Conservation (phyloP, 2,797 vertebrate genomes). For the Echiichthys vipera region DNA sequence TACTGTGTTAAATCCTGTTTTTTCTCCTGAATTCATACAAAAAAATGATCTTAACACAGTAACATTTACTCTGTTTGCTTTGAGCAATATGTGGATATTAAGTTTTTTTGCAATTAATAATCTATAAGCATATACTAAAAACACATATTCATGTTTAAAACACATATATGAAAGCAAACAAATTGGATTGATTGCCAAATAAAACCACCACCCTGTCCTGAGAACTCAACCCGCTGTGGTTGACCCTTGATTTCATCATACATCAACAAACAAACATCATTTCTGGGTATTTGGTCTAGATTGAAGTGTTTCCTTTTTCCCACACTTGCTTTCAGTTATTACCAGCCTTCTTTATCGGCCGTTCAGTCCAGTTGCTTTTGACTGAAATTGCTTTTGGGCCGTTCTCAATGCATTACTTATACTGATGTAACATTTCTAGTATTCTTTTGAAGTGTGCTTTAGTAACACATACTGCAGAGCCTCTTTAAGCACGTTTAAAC, state of each 20-base stretch:
- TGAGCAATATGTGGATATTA: not conserved
- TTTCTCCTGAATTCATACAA: not conserved
- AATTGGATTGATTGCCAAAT: not conserved
- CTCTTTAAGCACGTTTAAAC: not conserved
- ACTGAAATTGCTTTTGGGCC: no score
- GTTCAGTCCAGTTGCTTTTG: no score
- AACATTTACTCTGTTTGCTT: no score
- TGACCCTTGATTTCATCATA: conserved; percentile 27
- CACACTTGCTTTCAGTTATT: conserved; percentile 37
- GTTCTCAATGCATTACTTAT: not conserved
- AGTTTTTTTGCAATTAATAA: not conserved
- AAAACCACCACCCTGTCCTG: not conserved
- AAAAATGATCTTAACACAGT: no score
- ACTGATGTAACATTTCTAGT: not conserved
- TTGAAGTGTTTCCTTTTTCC: conserved; percentile 44
- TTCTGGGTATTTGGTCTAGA: conserved; percentile 32
- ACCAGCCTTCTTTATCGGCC: not conserved
- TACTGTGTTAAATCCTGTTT: not conserved
- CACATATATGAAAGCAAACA: not conserved
- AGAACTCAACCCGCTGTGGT: conserved; percentile 12
- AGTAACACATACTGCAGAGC: not conserved
- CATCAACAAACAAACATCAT: conserved; percentile 21
- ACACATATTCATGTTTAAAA: not conserved
- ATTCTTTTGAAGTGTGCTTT: not conserved
- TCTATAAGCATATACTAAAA: not conserved